Percentiles rank a stretch among this genome's conserved stretches.
phyloP scores from a whole-genome alignment of 2,797 vertebrate genomes.

The Australoheros facetus region DNA sequence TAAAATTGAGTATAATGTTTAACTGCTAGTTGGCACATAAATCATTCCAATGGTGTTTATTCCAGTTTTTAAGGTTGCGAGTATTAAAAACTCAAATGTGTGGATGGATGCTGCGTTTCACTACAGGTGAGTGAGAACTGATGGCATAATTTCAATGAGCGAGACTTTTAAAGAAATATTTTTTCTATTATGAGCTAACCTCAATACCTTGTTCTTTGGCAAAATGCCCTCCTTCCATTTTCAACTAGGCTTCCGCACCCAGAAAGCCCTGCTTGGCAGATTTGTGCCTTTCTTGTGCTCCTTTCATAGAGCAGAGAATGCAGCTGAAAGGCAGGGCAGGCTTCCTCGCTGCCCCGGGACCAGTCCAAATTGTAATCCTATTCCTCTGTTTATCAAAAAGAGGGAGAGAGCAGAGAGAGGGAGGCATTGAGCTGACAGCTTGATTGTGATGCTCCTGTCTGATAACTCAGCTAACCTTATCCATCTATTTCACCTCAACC shows the following conservation, averaged over 20 bases:
- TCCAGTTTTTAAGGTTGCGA: not conserved
- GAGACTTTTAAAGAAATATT: constrained; percentile 1
- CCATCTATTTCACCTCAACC: constrained; percentile 86
- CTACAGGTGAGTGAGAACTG: not conserved
- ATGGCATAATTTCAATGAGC: not conserved
- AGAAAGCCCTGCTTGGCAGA: constrained; percentile 67
- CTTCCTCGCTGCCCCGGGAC: constrained; percentile 79
- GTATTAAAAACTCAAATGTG: not conserved
- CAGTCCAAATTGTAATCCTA: constrained; percentile 87
- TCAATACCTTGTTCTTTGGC: constrained; percentile 46
- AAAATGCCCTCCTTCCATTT: constrained; percentile 37
- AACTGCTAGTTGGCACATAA: not conserved
- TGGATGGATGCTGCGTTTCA: not conserved
- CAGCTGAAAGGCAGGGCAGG: constrained; percentile 77
- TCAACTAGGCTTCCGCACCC: constrained; percentile 54
- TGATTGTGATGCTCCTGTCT: constrained; percentile 89
- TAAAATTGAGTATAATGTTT: not conserved
- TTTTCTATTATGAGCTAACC: constrained; percentile 4
- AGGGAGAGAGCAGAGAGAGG: constrained; percentile 76
- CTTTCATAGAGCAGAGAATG: constrained; percentile 74
- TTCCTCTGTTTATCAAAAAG: constrained; percentile 88
- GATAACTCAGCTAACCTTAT: constrained; percentile 87
- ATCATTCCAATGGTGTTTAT: not conserved
- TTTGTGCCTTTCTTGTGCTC: constrained; percentile 77
- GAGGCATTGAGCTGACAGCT: constrained; percentile 82